Evolutionary conservation across 2,888 invertebrate genomes (phyloP), one percentile per base, ranked within the genome.

Genomic region (Phengaris alcon): DNA sequence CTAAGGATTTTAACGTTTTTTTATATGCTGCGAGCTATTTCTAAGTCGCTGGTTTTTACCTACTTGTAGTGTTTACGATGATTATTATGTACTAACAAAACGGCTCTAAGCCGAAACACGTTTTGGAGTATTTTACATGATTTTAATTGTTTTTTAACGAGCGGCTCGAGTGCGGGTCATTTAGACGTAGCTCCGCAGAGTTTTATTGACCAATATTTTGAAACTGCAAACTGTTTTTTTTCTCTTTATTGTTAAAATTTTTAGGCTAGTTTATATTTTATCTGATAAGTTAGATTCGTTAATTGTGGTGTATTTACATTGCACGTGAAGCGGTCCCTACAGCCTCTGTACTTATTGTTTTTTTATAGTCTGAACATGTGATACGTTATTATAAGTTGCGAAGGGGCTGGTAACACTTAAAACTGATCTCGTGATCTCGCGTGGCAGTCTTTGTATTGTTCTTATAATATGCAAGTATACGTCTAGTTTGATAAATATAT

Each of bases 1-100:
- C 93, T 93, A 93, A 93, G 93, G 92, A 93, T 93, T 93, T 93
- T 93, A 93, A 93, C 91, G 84, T 90, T 92, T 87, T 90, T 91
- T 90, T 89, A 88, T 88, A 90, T 87, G 86, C 93, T 92, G 93
- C 91, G 93, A 93, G 93, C 93, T 93, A 93, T 93, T 93, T 88
- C 93, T 93, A 92, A 93, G 92, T 93, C 93, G 87, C 93, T 89
- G 88, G 15, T 79, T 89, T 91, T 91, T 88, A 89, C 91, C 89
- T 85, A 88, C 88, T 90, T 88, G 86, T 91, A 89, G 86, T 86
- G 78, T 80, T 75, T 73, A 68, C 76, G 22, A 68, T 68, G 12
- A 77, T 76, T 78, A 83, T 84, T 81, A 9, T 82, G 77, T 81
- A 82, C 83, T 85, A 87, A 88, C 82, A 86, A 87, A 87, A 85